Percentiles rank a stretch among this genome's conserved stretches.
phyloP scores from a whole-genome alignment of 1,140 invertebrate species.

The Anthonomus grandis region DNA sequence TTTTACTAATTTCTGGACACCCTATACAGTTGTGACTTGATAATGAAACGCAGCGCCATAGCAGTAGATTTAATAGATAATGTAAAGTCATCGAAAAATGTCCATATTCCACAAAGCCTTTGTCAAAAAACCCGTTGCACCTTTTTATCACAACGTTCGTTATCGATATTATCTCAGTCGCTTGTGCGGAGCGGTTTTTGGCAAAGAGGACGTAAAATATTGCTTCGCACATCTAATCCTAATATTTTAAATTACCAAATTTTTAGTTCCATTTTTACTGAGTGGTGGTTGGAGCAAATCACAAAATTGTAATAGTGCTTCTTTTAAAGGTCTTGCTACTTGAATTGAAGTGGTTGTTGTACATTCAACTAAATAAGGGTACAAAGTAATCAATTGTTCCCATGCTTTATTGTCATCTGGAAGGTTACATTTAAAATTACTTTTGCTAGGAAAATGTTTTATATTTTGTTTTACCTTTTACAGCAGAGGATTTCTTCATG shows the following conservation, averaged over 20 bases:
- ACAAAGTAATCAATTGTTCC: slow-evolving; percentile 87
- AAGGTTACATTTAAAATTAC: slow-evolving; percentile 31
- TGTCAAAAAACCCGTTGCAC: not conserved
- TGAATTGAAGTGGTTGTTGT: slow-evolving; percentile 74
- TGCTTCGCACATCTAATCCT: not conserved
- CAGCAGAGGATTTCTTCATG: slow-evolving; percentile 84
- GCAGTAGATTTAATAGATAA: too few relatives aligned
- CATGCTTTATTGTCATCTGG: slow-evolving; percentile 84
- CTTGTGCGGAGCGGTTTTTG: too few relatives aligned
- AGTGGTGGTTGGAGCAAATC: slow-evolving; percentile 75
- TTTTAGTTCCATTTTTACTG: slow-evolving; percentile 26
- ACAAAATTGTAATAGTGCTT: slow-evolving; percentile 83
- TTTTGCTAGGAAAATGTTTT: not conserved
- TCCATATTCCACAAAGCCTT: not conserved
- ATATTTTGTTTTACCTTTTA: slow-evolving; percentile 63
- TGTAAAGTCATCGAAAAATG: not conserved
- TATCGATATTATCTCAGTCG: too few relatives aligned
- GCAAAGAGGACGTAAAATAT: not conserved
- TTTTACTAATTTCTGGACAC: too few relatives aligned
- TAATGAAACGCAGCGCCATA: too few relatives aligned
- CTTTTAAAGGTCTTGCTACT: slow-evolving; percentile 77
- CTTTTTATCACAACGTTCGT: too few relatives aligned
- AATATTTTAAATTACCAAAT: slow-evolving; percentile 20
- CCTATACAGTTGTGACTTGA: too few relatives aligned
- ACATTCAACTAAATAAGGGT: slow-evolving; percentile 88